Evolutionary conservation across 2,797 vertebrate genomes (phyloP).

Genomic region (Chaetodon trifasciatus): DNA sequence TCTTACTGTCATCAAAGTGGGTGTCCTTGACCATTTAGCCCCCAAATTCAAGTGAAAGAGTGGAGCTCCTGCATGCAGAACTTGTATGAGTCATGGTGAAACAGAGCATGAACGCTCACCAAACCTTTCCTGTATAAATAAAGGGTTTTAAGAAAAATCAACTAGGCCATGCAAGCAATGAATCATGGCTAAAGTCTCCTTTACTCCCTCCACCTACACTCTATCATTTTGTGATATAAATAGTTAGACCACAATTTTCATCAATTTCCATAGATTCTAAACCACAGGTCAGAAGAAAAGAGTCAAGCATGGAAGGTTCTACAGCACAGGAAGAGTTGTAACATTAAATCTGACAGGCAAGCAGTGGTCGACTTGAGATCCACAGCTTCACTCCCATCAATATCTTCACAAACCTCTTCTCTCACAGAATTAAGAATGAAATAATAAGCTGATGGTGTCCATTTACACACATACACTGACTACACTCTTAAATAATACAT

Average conservation of each 20-base stretch:
- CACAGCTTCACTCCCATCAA: slow-evolving; percentile 29
- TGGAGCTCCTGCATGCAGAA: slow-evolving; percentile 28
- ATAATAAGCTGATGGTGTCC: background rate
- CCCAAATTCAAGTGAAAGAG: slow-evolving; percentile 14
- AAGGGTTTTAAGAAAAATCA: slow-evolving; percentile 54
- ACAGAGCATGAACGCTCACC: slow-evolving; percentile 28
- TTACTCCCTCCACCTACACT: slow-evolving; percentile 26
- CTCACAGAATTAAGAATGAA: slow-evolving; percentile 11
- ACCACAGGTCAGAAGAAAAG: slow-evolving; percentile 48
- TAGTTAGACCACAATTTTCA: slow-evolving; percentile 56
- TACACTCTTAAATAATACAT: slow-evolving; percentile 43
- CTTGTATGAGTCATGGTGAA: slow-evolving; percentile 49
- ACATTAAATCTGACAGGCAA: slow-evolving; percentile 45
- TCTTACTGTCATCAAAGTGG: slow-evolving; percentile 21
- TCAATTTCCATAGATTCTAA: slow-evolving; percentile 50
- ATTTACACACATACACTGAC: slow-evolving; percentile 1
- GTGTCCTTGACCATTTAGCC: slow-evolving; percentile 28
- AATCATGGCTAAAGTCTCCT: slow-evolving; percentile 52
- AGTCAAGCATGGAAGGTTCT: slow-evolving; percentile 23
- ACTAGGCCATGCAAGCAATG: slow-evolving; percentile 39
- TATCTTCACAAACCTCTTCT: slow-evolving; percentile 17
- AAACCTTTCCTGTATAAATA: slow-evolving; percentile 55
- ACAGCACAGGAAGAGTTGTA: slow-evolving; percentile 45
- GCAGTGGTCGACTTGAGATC: slow-evolving; percentile 27
- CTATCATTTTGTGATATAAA: slow-evolving; percentile 63